Conservation (phyloP, 2,797 vertebrate genomes). For the Sebastolobus altivelis region DNA sequence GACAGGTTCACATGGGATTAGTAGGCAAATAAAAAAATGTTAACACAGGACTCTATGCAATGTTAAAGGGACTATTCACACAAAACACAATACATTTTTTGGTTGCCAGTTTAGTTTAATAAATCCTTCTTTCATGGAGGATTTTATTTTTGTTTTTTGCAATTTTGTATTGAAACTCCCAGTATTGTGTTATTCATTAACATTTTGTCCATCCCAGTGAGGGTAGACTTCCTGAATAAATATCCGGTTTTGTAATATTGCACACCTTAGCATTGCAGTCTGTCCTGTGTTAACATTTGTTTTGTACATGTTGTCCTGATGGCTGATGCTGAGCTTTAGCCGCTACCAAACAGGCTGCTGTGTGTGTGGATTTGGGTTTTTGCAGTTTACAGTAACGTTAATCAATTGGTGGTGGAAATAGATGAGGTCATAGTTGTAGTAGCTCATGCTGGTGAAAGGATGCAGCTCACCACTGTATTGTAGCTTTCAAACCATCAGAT, state of each 20-base stretch:
- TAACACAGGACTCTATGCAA: constrained; percentile 42
- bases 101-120: neutral
- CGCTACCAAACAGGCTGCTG: constrained; percentile 7
- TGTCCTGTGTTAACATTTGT: constrained; percentile 52
- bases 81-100: neutral
- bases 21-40: constrained; percentile 26
- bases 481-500: constrained; percentile 15
- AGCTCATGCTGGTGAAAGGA: constrained; percentile 9
- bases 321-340: constrained; percentile 31
- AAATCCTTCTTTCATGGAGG: neutral
- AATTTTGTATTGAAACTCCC: neutral
- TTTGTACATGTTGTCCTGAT: constrained; percentile 36
- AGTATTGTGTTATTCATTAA: neutral
- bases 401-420: constrained; percentile 13
- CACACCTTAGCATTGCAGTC: constrained; percentile 15
- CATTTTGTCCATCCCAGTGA: neutral
- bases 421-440: constrained; percentile 16
- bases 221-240: neutral
- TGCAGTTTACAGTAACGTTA: neutral
- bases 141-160: neutral
- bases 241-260: neutral
- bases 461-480: constrained; percentile 1
- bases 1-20: constrained; percentile 23
- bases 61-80: neutral
- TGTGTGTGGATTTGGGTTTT: constrained; percentile 32